Evolutionary conservation across 2,888 invertebrate species (phyloP).

Genomic region (Athripsodes cinereus): DNA sequence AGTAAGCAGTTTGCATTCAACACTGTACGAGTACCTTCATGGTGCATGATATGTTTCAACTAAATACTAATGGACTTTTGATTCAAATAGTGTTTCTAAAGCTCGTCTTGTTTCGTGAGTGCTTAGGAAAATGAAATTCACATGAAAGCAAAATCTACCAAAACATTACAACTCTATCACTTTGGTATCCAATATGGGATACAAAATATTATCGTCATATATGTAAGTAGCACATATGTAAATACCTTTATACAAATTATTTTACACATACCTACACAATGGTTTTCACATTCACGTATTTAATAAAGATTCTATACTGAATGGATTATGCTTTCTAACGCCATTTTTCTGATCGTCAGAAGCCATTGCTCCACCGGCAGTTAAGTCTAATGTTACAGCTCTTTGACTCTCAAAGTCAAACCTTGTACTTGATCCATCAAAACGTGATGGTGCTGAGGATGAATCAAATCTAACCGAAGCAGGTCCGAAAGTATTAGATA

Average conservation of each 20-base stretch:
- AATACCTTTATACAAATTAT: conserved; percentile 11
- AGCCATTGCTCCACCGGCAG: conserved; percentile 41
- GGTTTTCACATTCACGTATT: conserved; percentile 53
- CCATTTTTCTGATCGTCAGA: conserved; percentile 31
- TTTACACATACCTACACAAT: not conserved
- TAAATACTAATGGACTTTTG: not conserved
- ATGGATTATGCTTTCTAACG: conserved; percentile 67
- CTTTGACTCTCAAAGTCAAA: conserved; percentile 48
- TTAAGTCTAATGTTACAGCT: conserved; percentile 45
- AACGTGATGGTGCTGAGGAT: conserved; percentile 3
- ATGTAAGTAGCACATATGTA: not conserved
- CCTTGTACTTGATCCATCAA: conserved; percentile 36
- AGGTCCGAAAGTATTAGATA: conserved; percentile 29
- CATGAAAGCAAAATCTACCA: too few species aligned
- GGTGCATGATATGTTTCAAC: conserved; percentile 1
- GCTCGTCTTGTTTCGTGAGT: not conserved
- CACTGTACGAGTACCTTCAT: not conserved
- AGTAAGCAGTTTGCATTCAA: not conserved
- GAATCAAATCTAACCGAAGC: conserved; percentile 20
- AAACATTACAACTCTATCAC: too few species aligned
- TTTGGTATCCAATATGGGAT: not conserved
- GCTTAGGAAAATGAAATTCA: not conserved
- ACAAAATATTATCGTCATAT: not conserved
- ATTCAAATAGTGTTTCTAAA: not conserved
- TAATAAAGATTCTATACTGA: conserved; percentile 84